A percentile compares a stretch with the other conserved stretches of the same genome.
These are phyloP conservation scores for Melanargia galathea DNA, from an alignment of 2,888 invertebrate species.

Conservation along the genomic window DNA sequence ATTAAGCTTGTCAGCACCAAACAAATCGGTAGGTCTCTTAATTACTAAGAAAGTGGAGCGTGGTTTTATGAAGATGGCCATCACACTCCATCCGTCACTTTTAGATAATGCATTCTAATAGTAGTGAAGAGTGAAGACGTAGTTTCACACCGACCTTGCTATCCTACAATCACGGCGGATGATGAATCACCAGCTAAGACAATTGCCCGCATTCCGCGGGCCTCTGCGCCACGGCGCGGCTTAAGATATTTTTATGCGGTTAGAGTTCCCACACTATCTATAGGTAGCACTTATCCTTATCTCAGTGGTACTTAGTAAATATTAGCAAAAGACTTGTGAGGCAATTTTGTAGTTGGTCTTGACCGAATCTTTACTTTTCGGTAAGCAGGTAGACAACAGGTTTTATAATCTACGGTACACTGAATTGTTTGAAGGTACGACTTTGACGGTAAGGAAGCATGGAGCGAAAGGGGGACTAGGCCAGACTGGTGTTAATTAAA, in stretches of 20 bases:
- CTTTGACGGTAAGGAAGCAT: neutral
- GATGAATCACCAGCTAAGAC: conserved; percentile 40
- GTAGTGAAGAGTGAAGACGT: conserved; percentile 5
- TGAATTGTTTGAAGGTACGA: neutral
- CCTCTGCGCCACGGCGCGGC: conserved; percentile 28
- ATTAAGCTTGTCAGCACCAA: neutral
- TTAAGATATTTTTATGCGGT: conserved; percentile 38
- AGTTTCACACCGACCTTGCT: conserved; percentile 30
- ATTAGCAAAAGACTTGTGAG: conserved; percentile 5
- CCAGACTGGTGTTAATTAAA: no score
- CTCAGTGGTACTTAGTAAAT: conserved; percentile 1
- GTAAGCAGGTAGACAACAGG: neutral
- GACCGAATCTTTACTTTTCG: neutral
- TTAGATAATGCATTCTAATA: conserved; percentile 2
- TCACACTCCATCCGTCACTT: conserved; percentile 14
- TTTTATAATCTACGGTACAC: neutral
- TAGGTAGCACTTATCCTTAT: conserved; percentile 13
- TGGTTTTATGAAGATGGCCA: conserved; percentile 8
- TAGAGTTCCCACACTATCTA: conserved; percentile 33
- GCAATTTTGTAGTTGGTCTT: neutral
- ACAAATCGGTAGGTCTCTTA: neutral
- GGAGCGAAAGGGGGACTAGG: no score
- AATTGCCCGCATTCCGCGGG: conserved; percentile 40
- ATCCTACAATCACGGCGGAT: conserved; percentile 26
- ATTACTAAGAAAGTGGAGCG: neutral